phyloP scores from a whole-genome alignment of 2,888 invertebrate species.

The Oconnorella tubifera region DNA sequence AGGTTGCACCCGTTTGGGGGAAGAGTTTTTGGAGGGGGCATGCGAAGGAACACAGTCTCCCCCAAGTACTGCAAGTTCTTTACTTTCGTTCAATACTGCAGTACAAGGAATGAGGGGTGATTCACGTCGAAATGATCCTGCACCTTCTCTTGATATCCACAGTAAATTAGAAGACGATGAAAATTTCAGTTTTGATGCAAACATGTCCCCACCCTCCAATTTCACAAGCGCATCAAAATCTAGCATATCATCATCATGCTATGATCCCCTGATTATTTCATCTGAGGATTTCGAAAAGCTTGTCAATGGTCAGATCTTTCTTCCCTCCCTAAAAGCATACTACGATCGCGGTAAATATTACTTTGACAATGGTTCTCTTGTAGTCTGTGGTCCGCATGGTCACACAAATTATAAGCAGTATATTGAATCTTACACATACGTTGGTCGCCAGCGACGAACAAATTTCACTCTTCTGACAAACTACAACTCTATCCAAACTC shows the following conservation, averaged over 20 bases:
- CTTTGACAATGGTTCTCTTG: background rate
- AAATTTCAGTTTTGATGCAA: background rate
- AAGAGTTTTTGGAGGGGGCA: background rate
- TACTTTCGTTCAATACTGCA: too few species aligned
- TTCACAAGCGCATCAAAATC: too few species aligned
- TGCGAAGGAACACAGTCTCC: background rate
- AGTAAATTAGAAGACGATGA: too few species aligned
- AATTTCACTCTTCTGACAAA: background rate
- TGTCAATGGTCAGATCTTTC: background rate
- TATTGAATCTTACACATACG: too few species aligned
- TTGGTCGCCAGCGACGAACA: background rate
- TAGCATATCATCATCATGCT: background rate
- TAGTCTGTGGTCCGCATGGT: too few species aligned
- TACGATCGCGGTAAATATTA: background rate
- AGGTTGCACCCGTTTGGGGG: background rate
- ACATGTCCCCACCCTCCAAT: too few species aligned
- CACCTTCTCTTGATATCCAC: too few species aligned
- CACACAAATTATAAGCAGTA: too few species aligned
- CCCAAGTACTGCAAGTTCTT: too few species aligned
- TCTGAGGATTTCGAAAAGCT: background rate
- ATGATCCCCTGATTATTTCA: background rate
- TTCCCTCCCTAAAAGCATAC: background rate
- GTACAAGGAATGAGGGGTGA: too few species aligned
- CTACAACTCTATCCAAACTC: background rate
- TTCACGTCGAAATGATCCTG: background rate